phyloP scores from a whole-genome alignment of 2,797 vertebrate species.

The Cuniculus paca region DNA sequence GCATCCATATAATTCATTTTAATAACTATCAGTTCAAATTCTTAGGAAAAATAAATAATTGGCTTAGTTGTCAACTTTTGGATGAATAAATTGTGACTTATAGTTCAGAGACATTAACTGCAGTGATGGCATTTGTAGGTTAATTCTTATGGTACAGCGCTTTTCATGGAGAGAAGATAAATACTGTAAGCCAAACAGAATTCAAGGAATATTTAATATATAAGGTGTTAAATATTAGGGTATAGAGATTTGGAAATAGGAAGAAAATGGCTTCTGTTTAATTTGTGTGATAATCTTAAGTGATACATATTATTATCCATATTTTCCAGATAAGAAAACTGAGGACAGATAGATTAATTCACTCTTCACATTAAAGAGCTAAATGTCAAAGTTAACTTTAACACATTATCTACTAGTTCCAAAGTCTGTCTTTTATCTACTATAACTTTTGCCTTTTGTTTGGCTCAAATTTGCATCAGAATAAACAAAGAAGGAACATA shows the following conservation, averaged over 20 bases:
- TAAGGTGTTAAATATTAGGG: neutral
- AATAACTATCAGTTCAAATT: neutral
- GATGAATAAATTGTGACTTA: neutral
- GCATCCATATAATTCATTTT: neutral
- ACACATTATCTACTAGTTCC: neutral
- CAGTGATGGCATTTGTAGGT: neutral
- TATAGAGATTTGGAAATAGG: neutral
- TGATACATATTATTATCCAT: neutral
- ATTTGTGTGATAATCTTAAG: neutral
- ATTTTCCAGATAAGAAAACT: slow-evolving; percentile 23
- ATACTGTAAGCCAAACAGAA: neutral
- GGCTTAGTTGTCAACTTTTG: neutral
- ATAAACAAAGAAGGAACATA: neutral
- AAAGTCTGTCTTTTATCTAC: neutral
- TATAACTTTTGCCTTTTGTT: neutral
- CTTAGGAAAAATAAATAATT: neutral
- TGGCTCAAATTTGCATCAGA: slow-evolving; percentile 15
- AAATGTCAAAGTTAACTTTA: neutral
- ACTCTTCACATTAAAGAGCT: neutral
- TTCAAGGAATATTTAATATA: neutral
- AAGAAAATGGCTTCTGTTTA: slow-evolving; percentile 4
- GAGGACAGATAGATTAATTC: neutral
- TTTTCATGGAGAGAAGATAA: neutral
- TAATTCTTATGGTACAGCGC: neutral
- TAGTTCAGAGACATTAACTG: neutral